A percentile compares a stretch with the other conserved stretches of the same genome.
Evolutionary conservation across 35 echinoderm and acorn worm genomes (phyloP).

Genomic region (Lytechinus pictus): DNA sequence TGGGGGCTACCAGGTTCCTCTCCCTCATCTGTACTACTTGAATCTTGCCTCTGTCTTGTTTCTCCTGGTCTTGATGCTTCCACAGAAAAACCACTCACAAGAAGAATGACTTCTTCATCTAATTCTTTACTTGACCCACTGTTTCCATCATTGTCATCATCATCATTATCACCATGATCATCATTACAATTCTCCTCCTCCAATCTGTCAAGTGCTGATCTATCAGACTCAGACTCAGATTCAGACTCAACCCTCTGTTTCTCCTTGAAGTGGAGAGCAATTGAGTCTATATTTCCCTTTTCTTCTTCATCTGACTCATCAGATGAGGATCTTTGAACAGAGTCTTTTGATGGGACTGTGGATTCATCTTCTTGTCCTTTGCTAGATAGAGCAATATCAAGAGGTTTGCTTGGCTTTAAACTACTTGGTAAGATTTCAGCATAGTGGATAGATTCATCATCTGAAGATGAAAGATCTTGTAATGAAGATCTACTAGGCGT

Average conservation of each 20-base stretch:
- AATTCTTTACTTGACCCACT: neutral
- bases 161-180: neutral
- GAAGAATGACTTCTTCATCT: neutral
- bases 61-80: neutral
- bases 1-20: neutral
- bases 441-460: constrained; percentile 25
- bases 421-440: constrained; percentile 37
- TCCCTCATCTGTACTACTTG: constrained; percentile 36
- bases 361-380: constrained; percentile 12
- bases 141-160: neutral
- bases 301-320: neutral
- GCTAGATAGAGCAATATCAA: neutral
- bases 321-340: neutral
- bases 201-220: neutral
- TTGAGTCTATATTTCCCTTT: neutral
- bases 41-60: neutral
- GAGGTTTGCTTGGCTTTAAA: neutral
- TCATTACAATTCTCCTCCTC: neutral
- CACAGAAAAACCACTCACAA: neutral
- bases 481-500: neutral
- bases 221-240: neutral
- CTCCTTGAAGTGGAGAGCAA: neutral
- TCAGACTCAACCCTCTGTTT: neutral
- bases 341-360: neutral
- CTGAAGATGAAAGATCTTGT: neutral